Conservation (phyloP, 1,140 invertebrate genomes). For the Orius laevigatus region DNA sequence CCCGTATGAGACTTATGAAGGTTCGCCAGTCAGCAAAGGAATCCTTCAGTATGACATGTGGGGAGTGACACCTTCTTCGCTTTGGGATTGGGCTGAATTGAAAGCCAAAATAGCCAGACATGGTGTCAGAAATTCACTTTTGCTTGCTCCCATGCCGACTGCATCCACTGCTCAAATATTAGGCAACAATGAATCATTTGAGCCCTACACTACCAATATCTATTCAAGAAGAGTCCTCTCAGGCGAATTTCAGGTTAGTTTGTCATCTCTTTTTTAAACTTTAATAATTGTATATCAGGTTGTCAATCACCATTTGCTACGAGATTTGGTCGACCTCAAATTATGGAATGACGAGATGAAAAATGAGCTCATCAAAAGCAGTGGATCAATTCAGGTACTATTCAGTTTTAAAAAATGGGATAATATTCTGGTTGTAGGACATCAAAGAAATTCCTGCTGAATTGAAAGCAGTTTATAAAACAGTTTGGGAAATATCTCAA, state of each 20-base stretch:
- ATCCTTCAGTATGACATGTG: conserved; percentile 99
- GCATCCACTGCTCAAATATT: conserved; percentile 98
- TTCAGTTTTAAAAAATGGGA: background rate
- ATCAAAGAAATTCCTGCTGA: conserved; percentile 78
- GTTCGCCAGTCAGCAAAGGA: conserved; percentile 85
- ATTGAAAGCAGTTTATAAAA: conserved; percentile 87
- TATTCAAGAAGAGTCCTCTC: conserved; percentile 87
- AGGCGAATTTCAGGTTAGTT: conserved; percentile 50
- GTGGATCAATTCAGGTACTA: conserved; percentile 69
- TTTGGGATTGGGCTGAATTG: conserved; percentile 80
- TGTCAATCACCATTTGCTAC: conserved; percentile 91
- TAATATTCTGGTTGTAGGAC: conserved; percentile 35
- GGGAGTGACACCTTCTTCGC: conserved; percentile 68
- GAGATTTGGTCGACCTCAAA: conserved; percentile 77
- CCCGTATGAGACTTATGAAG: conserved; percentile 79
- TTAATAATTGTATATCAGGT: conserved; percentile 35
- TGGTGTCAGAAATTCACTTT: conserved; percentile 86
- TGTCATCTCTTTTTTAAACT: background rate
- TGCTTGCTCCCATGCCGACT: conserved; percentile 97
- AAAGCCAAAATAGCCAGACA: conserved; percentile 76
- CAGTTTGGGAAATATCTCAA: conserved; percentile 97
- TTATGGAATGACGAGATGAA: conserved; percentile 97
- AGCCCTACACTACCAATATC: conserved; percentile 96
- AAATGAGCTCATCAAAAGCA: conserved; percentile 77
- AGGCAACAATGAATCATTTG: conserved; percentile 97